Percentiles rank a stretch among this genome's conserved stretches.
These are phyloP conservation scores for Typhlichthys subterraneus DNA, from an alignment of 2,797 vertebrate genomes.

Conservation along the genomic window DNA sequence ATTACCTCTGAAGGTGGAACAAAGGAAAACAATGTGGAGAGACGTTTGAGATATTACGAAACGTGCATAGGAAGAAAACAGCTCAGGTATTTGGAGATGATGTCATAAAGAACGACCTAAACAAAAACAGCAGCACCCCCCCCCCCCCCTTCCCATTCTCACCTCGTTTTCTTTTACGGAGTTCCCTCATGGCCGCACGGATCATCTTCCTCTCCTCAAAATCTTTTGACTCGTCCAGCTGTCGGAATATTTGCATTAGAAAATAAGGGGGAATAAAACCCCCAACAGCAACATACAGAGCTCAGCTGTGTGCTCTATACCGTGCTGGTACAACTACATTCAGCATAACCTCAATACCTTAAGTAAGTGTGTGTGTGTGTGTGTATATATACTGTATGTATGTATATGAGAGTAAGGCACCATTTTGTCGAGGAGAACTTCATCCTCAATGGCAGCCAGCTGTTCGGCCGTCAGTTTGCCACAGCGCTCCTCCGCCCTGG, in stretches of 20 bases:
- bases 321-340: constrained; percentile 1
- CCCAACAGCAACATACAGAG: background rate
- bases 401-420: constrained; percentile 67
- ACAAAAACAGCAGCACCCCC: background rate
- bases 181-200: constrained; percentile 92
- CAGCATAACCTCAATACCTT: no score
- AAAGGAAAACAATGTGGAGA: constrained; percentile 30
- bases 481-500: constrained; percentile 56
- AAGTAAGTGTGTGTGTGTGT: constrained; percentile 13
- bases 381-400: background rate
- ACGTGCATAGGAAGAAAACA: background rate
- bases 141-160: constrained; percentile 22
- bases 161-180: constrained; percentile 96
- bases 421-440: constrained; percentile 94
- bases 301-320: background rate
- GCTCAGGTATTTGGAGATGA: constrained; percentile 7
- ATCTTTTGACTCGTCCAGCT: constrained; percentile 91
- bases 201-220: constrained; percentile 94
- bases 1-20: constrained; percentile 72
- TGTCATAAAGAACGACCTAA: background rate
- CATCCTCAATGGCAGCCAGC: constrained; percentile 89
- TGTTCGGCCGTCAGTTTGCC: constrained; percentile 81
- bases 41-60: background rate
- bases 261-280: background rate
- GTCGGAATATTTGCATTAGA: constrained; percentile 21